These are phyloP conservation scores for Scelioninae gen. 1 DNA, from an alignment of 2,888 invertebrate genomes.

Conservation along the genomic window DNA sequence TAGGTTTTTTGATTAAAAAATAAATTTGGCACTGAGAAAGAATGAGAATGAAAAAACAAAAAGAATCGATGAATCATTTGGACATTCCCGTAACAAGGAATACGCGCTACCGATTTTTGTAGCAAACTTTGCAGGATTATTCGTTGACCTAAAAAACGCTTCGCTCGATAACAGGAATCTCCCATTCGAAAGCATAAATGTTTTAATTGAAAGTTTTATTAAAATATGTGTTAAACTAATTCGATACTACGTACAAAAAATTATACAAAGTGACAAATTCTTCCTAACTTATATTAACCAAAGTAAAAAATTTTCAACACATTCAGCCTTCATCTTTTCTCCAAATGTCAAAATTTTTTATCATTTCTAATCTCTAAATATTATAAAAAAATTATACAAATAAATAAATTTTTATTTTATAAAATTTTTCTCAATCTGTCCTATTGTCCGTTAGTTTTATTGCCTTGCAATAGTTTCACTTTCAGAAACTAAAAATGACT, in stretches of 20 bases:
- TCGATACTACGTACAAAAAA: slow-evolving; percentile 18
- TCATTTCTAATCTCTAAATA: no score
- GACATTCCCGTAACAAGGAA: slow-evolving; percentile 39
- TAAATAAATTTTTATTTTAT: no score
- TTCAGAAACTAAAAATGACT: no score
- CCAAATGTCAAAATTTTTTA: no score
- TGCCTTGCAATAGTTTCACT: no score
- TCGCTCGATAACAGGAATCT: slow-evolving; percentile 46
- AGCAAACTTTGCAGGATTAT: slow-evolving; percentile 51
- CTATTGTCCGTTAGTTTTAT: no score
- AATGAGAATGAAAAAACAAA: background rate
- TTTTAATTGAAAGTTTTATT: slow-evolving; percentile 53
- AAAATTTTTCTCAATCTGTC: no score
- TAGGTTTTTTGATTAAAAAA: slow-evolving; percentile 21
- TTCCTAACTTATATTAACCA: slow-evolving; percentile 5
- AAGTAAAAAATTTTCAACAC: no score
- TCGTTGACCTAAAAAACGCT: slow-evolving; percentile 53
- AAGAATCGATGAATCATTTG: slow-evolving; percentile 41
- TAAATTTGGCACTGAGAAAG: slow-evolving; percentile 17
- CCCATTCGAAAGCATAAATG: slow-evolving; percentile 37
- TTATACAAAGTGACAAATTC: slow-evolving; percentile 25
- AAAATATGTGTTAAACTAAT: slow-evolving; percentile 54
- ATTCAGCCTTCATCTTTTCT: no score
- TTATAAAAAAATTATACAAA: no score
- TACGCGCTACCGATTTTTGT: slow-evolving; percentile 43